These are phyloP conservation scores for Agrypnus murinus DNA, from an alignment of 2,888 invertebrate genomes.

Conservation along the genomic window DNA sequence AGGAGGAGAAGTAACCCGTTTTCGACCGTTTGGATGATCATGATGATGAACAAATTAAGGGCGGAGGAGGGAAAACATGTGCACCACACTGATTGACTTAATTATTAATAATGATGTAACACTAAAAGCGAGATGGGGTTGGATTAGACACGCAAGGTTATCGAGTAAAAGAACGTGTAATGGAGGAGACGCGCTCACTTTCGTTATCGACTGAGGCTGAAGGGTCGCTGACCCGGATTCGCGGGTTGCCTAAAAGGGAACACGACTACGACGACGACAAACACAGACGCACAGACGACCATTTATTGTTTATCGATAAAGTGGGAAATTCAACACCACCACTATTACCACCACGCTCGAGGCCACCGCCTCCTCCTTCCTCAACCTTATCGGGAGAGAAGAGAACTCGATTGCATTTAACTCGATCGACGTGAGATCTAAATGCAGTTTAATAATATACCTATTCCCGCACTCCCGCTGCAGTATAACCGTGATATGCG, in stretches of 20 bases:
- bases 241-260: slow-evolving; percentile 42
- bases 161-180: slow-evolving; percentile 54
- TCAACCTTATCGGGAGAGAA: neutral
- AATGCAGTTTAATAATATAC: slow-evolving; percentile 9
- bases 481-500: too few relatives aligned
- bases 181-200: slow-evolving; percentile 61
- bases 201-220: slow-evolving; percentile 61
- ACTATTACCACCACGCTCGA: too few relatives aligned
- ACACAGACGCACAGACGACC: slow-evolving; percentile 36
- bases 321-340: slow-evolving; percentile 16
- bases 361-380: neutral
- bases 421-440: neutral
- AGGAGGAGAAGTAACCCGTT: slow-evolving; percentile 25
- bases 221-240: slow-evolving; percentile 56
- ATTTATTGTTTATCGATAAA: slow-evolving; percentile 45
- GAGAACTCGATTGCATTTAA: slow-evolving; percentile 8
- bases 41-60: slow-evolving; percentile 39
- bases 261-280: too few relatives aligned
- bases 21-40: slow-evolving; percentile 29
- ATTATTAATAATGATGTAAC: slow-evolving; percentile 48
- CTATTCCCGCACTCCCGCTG: neutral
- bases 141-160: slow-evolving; percentile 50
- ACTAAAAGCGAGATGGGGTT: slow-evolving; percentile 46
- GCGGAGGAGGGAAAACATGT: slow-evolving; percentile 30
- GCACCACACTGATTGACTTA: slow-evolving; percentile 46